phyloP scores from a whole-genome alignment of 2,888 invertebrate species.

The Ophraella communa region DNA sequence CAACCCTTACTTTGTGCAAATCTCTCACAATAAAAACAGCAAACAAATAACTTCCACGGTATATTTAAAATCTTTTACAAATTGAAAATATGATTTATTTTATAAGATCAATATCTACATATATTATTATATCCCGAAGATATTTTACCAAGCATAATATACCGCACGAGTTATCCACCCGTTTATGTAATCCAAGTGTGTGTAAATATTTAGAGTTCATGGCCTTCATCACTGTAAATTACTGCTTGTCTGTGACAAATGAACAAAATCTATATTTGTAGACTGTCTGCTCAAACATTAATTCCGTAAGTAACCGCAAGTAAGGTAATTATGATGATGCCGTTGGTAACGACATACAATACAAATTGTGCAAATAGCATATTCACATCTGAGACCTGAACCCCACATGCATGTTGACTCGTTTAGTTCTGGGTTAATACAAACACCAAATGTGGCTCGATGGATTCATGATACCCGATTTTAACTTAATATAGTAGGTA shows the following conservation, averaged over 20 bases:
- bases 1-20: too few relatives aligned
- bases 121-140: too few relatives aligned
- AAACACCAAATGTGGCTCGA: neutral
- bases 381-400: conserved; percentile 27
- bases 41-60: too few relatives aligned
- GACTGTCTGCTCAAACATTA: conserved; percentile 7
- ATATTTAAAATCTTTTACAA: too few relatives aligned
- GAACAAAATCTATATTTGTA: conserved; percentile 3
- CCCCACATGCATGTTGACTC: conserved; percentile 19
- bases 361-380: conserved; percentile 26
- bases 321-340: conserved; percentile 6
- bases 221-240: neutral
- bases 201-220: too few relatives aligned
- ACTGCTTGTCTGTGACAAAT: neutral
- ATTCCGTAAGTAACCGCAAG: conserved; percentile 4
- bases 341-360: conserved; percentile 7
- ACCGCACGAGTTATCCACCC: too few relatives aligned
- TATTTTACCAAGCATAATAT: too few relatives aligned
- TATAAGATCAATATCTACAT: too few relatives aligned
- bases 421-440: conserved; percentile 6
- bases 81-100: too few relatives aligned
- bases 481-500: too few relatives aligned
- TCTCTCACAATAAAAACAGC: too few relatives aligned
- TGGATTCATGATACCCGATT: too few relatives aligned
- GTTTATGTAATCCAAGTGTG: neutral